phyloP scores from a whole-genome alignment of 92 coral and sea anemone genomes.

The Heteractis magnifica region DNA sequence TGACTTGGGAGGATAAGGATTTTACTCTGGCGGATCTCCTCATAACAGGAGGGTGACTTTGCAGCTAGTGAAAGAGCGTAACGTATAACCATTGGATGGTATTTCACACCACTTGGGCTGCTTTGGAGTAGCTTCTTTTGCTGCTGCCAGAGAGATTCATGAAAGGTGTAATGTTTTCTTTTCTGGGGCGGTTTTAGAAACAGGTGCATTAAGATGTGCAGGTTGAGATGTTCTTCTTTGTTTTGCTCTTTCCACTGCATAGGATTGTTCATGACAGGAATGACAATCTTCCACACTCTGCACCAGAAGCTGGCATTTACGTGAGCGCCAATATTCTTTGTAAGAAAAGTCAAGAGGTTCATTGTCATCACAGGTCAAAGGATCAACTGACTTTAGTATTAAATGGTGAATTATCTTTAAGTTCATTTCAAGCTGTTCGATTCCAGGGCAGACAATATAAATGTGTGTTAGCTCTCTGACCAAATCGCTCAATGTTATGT shows the following conservation, averaged over 20 bases:
- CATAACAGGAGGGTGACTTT: too few species aligned
- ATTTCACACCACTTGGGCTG: slow-evolving; percentile 26
- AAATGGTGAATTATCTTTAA: slow-evolving; percentile 30
- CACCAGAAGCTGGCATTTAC: slow-evolving; percentile 21
- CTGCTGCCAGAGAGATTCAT: slow-evolving; percentile 61
- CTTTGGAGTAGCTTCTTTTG: slow-evolving; percentile 25
- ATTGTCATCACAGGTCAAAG: slow-evolving; percentile 20
- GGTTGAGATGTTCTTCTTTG: slow-evolving; percentile 27
- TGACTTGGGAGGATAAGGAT: too few species aligned
- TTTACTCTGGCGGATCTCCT: too few species aligned
- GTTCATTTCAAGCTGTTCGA: slow-evolving; percentile 24
- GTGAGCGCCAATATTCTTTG: slow-evolving; percentile 27
- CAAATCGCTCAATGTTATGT: neutral
- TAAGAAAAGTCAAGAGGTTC: neutral
- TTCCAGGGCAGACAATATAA: slow-evolving; percentile 21
- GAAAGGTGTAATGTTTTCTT: slow-evolving; percentile 38
- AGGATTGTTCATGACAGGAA: slow-evolving; percentile 5
- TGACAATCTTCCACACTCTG: slow-evolving; percentile 3
- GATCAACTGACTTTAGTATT: slow-evolving; percentile 30
- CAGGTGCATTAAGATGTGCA: slow-evolving; percentile 43
- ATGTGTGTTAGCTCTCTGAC: neutral
- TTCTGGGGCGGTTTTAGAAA: slow-evolving; percentile 36
- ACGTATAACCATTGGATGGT: slow-evolving; percentile 46
- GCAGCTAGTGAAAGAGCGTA: neutral
- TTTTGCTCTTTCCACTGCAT: slow-evolving; percentile 16